Evolutionary conservation across 2,888 invertebrate genomes (phyloP).

Genomic region (Orchesella flavescens): DNA sequence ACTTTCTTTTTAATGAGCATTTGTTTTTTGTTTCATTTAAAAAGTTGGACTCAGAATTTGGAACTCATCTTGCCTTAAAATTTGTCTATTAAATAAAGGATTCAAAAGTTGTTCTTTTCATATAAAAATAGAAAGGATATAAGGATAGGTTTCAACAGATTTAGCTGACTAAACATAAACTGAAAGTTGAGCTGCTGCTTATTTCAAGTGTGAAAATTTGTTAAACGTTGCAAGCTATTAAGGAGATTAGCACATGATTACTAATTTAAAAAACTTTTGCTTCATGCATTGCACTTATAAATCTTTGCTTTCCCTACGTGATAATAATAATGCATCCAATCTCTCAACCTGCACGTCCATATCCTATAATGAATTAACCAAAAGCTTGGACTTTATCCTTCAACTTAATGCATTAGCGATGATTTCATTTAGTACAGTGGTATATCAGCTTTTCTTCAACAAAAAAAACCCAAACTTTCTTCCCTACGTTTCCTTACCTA

Average conservation of each 20-base stretch:
- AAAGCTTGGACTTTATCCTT: constrained; percentile 27
- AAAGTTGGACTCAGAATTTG: not conserved
- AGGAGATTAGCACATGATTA: constrained; percentile 8
- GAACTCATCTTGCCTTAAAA: not conserved
- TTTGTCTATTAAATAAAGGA: not conserved
- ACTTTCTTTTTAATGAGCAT: constrained; percentile 18
- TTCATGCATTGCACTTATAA: too few species aligned
- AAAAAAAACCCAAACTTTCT: constrained; percentile 3
- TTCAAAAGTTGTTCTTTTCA: too few species aligned
- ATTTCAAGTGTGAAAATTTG: constrained; percentile 4
- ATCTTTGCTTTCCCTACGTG: too few species aligned
- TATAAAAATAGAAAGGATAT: not conserved
- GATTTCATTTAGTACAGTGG: constrained; percentile 3
- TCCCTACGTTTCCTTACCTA: constrained; percentile 1
- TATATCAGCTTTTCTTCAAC: constrained; percentile 25
- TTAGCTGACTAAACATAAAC: not conserved
- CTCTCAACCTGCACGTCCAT: constrained; percentile 45
- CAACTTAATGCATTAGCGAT: not conserved
- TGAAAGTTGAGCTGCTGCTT: not conserved
- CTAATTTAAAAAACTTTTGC: constrained; percentile 23
- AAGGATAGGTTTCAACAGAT: too few species aligned
- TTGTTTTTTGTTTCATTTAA: not conserved
- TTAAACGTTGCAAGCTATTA: constrained; percentile 27
- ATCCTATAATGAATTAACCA: constrained; percentile 47
- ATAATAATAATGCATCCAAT: constrained; percentile 25